Evolutionary conservation across 2,888 invertebrate species (phyloP), one percentile per base, ranked within the genome.

Genomic region (Drosophila parthenogenetica): DNA sequence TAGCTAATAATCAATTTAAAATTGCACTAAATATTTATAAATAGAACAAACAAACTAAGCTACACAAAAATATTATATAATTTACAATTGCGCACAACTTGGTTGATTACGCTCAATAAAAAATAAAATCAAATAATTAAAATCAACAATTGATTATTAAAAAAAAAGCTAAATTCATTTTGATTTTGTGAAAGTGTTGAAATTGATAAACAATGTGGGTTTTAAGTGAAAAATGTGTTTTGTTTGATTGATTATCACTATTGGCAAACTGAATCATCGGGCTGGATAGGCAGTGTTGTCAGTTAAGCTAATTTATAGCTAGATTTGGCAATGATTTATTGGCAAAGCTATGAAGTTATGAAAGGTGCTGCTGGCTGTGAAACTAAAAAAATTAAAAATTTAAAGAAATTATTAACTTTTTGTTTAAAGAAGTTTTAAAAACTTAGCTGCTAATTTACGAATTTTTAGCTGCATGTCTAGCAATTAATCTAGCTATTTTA

Each of bases 21-120:
- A 73, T 76, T 78, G 65, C 62, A 61, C 69, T 74, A 73, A 77
- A 50, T 35, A 66, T 13, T 54, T 40, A 67, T 19, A 62, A 40
- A 42, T 48, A 64, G 49, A 55, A 55, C 54, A 61, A 61, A 35
- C 39, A 57, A 43, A 67, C 63, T 48, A 73, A 14, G 48, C 13
- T 42, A 63, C 22, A 40, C 51, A 40, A 64, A 62, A 54, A 42
- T 32, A 62, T 29, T 29, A 29, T 29, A 49, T 57, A 67, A 68
- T 60, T 53, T 67, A 63, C 50, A 68, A 57, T 46, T 67, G 55
- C 55, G 40, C 29, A 55, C 50, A 73, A 61, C 49, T 67, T 42
- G 29, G 54, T 51, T 67, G 54, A 72, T 57, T 22, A 14, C 46
- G 73, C 48, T 57, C 25, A 3, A 35, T 45, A 29, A 14, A 48